phyloP scores from a whole-genome alignment of 2,113 vertebrate species.

The Cariama cristata region DNA sequence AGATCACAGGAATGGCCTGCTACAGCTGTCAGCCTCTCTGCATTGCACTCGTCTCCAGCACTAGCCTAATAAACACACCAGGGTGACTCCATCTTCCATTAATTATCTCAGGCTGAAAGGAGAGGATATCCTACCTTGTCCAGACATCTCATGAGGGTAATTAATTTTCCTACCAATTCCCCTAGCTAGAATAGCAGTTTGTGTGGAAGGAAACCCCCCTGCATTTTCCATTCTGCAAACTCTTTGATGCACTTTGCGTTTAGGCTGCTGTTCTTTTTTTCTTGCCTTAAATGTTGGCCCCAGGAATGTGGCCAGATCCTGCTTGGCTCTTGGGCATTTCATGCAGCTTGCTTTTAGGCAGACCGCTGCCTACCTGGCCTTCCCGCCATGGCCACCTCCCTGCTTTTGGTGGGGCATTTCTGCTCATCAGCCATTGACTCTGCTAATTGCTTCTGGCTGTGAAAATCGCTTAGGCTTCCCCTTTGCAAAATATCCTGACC shows the following conservation, averaged over 20 bases:
- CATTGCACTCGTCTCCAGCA: not conserved
- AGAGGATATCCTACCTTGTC: not conserved
- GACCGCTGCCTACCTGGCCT: not conserved
- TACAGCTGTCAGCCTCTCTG: not conserved
- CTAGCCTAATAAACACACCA: not conserved
- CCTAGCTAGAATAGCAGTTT: not conserved
- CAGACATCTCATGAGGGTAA: not conserved
- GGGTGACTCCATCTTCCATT: not conserved
- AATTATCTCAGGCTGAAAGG: not conserved
- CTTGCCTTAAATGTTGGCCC: not conserved
- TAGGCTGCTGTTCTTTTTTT: not conserved
- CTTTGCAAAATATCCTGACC: rapidly evolving
- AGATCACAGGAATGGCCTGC: not conserved
- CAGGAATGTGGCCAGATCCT: not conserved
- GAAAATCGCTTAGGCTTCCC: not conserved
- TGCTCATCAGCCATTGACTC: not conserved
- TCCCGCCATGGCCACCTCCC: rapidly evolving
- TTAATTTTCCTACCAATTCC: not conserved
- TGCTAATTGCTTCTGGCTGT: not conserved
- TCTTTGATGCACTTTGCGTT: not conserved
- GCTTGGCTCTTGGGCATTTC: not conserved
- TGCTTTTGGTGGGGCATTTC: not conserved
- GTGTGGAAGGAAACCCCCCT: not conserved
- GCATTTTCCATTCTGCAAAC: rapidly evolving
- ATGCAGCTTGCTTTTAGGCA: not conserved